phyloP scores from a whole-genome alignment of 2,797 vertebrate species.

The Liparis tanakae region DNA sequence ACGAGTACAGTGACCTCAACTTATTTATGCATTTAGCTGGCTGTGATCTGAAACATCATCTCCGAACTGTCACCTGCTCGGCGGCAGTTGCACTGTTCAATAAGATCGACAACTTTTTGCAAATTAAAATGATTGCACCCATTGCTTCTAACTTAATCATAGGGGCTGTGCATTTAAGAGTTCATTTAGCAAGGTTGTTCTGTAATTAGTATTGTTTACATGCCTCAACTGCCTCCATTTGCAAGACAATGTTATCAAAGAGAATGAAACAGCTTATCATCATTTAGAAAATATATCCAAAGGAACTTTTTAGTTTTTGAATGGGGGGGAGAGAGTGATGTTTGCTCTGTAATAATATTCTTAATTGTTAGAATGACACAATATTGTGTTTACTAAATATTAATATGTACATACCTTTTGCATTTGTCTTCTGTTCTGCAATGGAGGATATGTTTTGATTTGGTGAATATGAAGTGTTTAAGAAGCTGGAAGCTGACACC shows the following conservation, averaged over 20 bases:
- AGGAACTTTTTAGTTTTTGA: constrained; percentile 50
- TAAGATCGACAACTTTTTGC: constrained; percentile 60
- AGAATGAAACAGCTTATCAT: constrained; percentile 38
- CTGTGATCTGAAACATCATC: constrained; percentile 42
- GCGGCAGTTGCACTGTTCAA: constrained; percentile 30
- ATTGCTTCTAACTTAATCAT: constrained; percentile 69
- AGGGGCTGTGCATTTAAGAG: constrained; percentile 55
- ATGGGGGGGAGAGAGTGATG: constrained; percentile 47
- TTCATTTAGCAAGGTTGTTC: constrained; percentile 33
- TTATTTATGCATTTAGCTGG: constrained; percentile 61
- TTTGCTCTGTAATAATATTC: constrained; percentile 56
- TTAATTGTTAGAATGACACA: constrained; percentile 41
- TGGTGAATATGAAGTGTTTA: constrained; percentile 63
- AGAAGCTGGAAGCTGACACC: constrained; percentile 77
- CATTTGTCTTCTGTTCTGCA: constrained; percentile 55
- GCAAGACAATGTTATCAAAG: constrained; percentile 69
- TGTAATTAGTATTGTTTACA: constrained; percentile 61
- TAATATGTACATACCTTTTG: constrained; percentile 71
- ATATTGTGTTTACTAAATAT: constrained; percentile 51
- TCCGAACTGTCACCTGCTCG: constrained; percentile 25
- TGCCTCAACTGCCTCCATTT: constrained; percentile 72
- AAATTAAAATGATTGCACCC: constrained; percentile 63
- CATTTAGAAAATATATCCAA: constrained; percentile 45
- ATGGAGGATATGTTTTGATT: constrained; percentile 51
- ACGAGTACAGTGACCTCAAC: constrained; percentile 46